Conservation (phyloP, 2,797 vertebrate genomes). For the Brotogeris chrysoptera region DNA sequence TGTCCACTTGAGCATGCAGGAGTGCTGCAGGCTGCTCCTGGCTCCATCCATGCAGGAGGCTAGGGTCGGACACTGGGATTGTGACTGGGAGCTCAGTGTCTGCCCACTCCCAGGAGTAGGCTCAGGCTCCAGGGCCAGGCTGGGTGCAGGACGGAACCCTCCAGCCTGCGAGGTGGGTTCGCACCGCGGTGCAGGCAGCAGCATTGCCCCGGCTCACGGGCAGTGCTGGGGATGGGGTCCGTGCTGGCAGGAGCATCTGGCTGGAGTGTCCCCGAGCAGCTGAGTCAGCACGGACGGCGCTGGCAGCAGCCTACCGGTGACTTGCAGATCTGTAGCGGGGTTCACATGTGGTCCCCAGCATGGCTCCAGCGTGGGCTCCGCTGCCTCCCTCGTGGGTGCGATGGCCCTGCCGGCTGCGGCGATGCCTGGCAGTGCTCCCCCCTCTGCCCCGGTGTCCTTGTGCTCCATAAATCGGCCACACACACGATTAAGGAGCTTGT, state of each 20-base stretch:
- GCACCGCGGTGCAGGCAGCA: neutral
- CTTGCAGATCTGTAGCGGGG: constrained; percentile 25
- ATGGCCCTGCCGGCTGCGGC: neutral
- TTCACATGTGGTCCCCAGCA: neutral
- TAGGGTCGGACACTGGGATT: rapidly evolving
- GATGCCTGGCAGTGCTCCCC: neutral
- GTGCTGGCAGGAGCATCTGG: neutral
- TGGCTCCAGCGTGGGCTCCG: rapidly evolving
- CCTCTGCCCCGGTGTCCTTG: rapidly evolving
- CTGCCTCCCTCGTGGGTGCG: neutral
- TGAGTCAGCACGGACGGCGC: constrained; percentile 6
- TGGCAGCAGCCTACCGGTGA: neutral
- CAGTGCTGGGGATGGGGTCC: neutral
- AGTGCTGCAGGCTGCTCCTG: neutral
- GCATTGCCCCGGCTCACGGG: rapidly evolving
- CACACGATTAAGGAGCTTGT: constrained; percentile 31
- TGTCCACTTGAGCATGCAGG: neutral
- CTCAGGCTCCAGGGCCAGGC: rapidly evolving
- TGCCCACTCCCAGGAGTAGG: too few relatives aligned
- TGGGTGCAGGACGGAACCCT: rapidly evolving
- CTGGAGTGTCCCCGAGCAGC: neutral
- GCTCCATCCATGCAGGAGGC: rapidly evolving
- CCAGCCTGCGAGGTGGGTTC: neutral
- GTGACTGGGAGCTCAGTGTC: rapidly evolving
- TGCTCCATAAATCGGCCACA: neutral